A percentile compares a stretch with the other conserved stretches of the same genome.
Conservation (phyloP, 2,797 vertebrate species). For the Hydrocynus forskahlii region DNA sequence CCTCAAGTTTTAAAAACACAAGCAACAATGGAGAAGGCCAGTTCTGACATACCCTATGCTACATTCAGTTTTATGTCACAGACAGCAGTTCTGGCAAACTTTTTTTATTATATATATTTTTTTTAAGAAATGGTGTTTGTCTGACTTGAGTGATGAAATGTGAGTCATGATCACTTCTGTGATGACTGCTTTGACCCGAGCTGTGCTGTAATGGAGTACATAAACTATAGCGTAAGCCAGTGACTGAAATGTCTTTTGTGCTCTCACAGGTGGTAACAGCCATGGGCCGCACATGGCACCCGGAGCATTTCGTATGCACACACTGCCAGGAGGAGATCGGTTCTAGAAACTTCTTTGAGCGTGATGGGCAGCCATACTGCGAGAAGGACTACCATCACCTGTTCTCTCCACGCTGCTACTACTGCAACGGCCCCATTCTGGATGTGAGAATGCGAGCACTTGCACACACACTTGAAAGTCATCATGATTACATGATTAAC, state of each 20-base stretch:
- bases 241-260: constrained; percentile 14
- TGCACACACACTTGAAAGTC: background rate
- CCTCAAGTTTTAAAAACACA: no score
- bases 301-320: constrained; percentile 89
- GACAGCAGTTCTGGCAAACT: no score
- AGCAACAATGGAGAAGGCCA: no score
- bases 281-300: constrained; percentile 90
- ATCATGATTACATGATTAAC: background rate
- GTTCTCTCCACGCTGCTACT: constrained; percentile 87
- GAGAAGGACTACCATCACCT: constrained; percentile 89
- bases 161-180: no score
- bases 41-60: no score
- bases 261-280: constrained; percentile 84
- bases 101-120: no score
- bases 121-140: no score
- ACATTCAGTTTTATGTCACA: no score
- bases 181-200: no score
- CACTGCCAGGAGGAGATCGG: constrained; percentile 90
- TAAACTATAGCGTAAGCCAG: background rate
- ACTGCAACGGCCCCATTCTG: constrained; percentile 80
- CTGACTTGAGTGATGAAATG: no score
- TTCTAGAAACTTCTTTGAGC: constrained; percentile 88
- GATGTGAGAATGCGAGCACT: constrained; percentile 54
- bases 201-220: background rate
- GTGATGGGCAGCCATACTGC: constrained; percentile 87